Conservation (phyloP, 2,888 invertebrate genomes). For the Pheosia gnoma region DNA sequence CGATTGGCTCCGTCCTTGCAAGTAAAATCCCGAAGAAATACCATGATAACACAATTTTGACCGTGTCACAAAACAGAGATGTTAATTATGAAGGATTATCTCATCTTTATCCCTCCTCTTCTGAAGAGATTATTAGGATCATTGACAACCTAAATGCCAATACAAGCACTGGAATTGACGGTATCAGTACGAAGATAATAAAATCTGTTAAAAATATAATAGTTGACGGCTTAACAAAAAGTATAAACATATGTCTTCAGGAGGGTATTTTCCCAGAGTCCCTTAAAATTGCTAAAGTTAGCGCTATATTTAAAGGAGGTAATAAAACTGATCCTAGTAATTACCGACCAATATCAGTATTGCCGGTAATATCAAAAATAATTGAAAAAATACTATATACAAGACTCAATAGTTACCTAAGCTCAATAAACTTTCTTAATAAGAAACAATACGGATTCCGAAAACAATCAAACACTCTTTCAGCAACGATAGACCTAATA, state of each 20-base stretch:
- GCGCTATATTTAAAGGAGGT: constrained; percentile 17
- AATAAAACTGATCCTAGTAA: constrained; percentile 12
- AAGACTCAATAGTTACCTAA: constrained; percentile 9
- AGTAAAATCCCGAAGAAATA: too few relatives aligned
- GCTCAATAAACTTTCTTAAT: constrained; percentile 6
- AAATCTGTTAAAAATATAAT: constrained; percentile 13
- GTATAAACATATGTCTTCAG: constrained; percentile 7
- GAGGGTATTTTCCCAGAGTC: constrained; percentile 9
- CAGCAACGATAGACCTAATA: constrained; percentile 16
- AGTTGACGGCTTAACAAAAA: neutral
- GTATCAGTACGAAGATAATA: constrained; percentile 12
- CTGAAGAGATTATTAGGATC: constrained; percentile 4
- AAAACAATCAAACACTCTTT: constrained; percentile 16
- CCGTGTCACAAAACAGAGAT: neutral
- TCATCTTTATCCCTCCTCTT: neutral
- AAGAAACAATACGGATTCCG: constrained; percentile 19
- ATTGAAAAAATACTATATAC: too few relatives aligned
- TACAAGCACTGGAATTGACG: constrained; percentile 14
- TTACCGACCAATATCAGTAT: too few relatives aligned
- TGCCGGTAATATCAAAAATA: too few relatives aligned
- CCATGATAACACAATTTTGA: too few relatives aligned
- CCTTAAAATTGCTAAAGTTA: constrained; percentile 13
- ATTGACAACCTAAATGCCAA: constrained; percentile 10
- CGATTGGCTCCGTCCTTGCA: too few relatives aligned
- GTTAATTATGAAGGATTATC: neutral